Percentiles rank a stretch among this genome's conserved stretches.
Evolutionary conservation across 2,888 invertebrate species (phyloP).

Genomic region (Adineta ricciae): DNA sequence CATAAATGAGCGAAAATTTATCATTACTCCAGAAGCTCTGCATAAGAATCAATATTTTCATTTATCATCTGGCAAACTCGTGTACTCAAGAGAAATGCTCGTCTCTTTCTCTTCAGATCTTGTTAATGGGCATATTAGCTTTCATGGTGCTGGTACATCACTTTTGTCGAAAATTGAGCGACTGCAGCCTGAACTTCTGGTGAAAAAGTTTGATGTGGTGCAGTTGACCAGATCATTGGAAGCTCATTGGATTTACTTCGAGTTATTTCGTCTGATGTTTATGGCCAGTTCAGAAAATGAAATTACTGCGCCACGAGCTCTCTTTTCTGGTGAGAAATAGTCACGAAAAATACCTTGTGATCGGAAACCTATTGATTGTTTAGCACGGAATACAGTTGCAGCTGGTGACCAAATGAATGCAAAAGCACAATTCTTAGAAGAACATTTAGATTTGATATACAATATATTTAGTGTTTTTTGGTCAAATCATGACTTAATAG

Average conservation of each 20-base stretch:
- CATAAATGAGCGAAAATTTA: neutral
- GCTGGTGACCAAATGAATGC: too few species aligned
- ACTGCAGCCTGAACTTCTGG: neutral
- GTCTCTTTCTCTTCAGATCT: neutral
- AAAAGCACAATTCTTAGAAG: too few species aligned
- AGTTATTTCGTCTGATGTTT: neutral
- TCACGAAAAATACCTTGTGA: too few species aligned
- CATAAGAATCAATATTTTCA: neutral
- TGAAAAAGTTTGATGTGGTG: neutral
- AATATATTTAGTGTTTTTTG: too few species aligned
- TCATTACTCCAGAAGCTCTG: neutral
- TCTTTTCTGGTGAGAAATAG: too few species aligned
- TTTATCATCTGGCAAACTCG: neutral
- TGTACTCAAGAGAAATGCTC: neutral
- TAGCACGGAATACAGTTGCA: too few species aligned
- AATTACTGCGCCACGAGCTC: neutral
- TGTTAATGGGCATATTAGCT: neutral
- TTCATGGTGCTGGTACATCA: neutral
- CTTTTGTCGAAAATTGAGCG: neutral
- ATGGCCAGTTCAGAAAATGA: neutral
- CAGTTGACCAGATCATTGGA: neutral
- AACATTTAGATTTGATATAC: too few species aligned
- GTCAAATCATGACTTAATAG: too few species aligned
- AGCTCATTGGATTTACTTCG: neutral
- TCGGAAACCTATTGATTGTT: too few species aligned